Evolutionary conservation across 2,797 vertebrate species (phyloP).

Genomic region (Schizothorax lantsangensis): DNA sequence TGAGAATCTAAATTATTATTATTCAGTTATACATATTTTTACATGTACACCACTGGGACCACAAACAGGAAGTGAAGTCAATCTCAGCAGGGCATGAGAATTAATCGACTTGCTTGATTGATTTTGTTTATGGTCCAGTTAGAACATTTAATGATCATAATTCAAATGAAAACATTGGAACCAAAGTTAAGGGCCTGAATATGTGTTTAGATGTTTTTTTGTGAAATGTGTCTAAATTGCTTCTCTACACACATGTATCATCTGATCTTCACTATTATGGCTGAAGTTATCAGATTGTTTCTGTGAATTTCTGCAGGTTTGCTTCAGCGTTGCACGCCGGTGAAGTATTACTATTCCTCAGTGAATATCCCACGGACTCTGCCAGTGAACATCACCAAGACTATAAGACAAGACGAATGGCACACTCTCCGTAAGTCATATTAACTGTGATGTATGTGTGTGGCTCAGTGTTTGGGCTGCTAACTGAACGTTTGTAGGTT

Average conservation of each 20-base stretch:
- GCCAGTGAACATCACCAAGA: constrained; percentile 89
- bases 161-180: background rate
- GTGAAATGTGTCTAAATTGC: background rate
- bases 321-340: constrained; percentile 86
- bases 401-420: constrained; percentile 93
- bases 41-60: background rate
- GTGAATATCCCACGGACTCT: constrained; percentile 87
- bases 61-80: background rate
- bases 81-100: background rate
- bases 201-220: background rate
- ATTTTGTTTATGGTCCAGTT: background rate
- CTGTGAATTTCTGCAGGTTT: constrained; percentile 77
- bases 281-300: background rate
- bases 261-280: background rate
- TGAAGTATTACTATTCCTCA: constrained; percentile 95
- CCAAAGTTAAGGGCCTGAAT: background rate
- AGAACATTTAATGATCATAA: background rate
- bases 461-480: background rate
- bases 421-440: constrained; percentile 89
- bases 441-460: background rate
- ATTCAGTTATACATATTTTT: background rate
- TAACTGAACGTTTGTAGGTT: background rate
- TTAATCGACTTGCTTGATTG: background rate
- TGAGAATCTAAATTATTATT: no score
- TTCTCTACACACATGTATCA: background rate